These are phyloP conservation scores for Glyptemys insculpta DNA, from an alignment of 2,797 vertebrate genomes.

Conservation along the genomic window DNA sequence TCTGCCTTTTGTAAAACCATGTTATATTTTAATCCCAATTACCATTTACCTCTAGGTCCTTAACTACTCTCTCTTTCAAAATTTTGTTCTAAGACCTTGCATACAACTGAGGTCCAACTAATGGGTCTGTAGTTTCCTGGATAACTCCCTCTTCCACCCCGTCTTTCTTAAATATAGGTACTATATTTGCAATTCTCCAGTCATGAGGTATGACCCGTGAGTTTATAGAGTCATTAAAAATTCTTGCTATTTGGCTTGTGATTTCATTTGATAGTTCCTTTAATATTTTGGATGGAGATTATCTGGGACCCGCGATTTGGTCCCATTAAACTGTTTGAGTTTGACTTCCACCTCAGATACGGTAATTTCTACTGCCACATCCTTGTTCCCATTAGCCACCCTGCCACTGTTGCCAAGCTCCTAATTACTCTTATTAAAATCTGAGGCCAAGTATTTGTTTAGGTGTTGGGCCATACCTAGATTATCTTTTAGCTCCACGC, in stretches of 20 bases:
- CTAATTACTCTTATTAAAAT: no score
- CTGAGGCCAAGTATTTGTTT: not conserved
- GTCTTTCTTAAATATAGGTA: not conserved
- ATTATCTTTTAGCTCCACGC: not conserved
- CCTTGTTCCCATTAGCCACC: no score
- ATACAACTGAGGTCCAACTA: not conserved
- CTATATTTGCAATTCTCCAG: not conserved
- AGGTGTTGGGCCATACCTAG: not conserved
- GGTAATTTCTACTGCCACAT: no score
- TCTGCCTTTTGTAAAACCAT: not conserved
- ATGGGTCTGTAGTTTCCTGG: not conserved
- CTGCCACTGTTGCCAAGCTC: no score
- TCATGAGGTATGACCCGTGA: not conserved
- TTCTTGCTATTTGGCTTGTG: no score
- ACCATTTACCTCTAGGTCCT: not conserved
- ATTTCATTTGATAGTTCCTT: no score
- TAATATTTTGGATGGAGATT: no score
- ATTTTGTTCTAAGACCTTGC: not conserved
- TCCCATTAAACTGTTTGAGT: no score
- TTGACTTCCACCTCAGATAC: no score
- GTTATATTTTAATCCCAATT: not conserved
- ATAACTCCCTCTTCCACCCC: not conserved
- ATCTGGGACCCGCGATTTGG: no score
- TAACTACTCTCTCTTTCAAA: not conserved
- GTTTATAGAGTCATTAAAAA: not conserved